Conservation (phyloP, 92 coral and sea anemone species). For the Palythoa caribaeorum region DNA sequence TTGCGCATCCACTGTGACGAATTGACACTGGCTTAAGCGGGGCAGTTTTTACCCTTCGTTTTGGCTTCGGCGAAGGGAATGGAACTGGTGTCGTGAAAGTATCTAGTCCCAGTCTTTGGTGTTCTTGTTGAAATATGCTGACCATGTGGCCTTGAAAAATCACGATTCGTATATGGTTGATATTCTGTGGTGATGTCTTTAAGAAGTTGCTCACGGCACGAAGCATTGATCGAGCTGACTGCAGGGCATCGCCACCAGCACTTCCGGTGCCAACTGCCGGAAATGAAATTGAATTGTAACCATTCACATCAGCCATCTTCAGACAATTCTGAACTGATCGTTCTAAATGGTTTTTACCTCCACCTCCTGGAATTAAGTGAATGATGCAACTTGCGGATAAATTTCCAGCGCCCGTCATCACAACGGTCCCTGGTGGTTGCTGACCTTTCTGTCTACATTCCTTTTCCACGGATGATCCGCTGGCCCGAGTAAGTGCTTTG, state of each 20-base stretch:
- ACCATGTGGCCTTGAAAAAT: slow-evolving; percentile 63
- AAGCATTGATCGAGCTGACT: slow-evolving; percentile 67
- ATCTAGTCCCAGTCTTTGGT: too few relatives aligned
- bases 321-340: slow-evolving; percentile 56
- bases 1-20: slow-evolving; percentile 2
- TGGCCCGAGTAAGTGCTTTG: slow-evolving; percentile 58
- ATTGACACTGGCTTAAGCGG: background rate
- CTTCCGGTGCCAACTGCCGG: slow-evolving; percentile 81
- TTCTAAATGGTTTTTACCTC: slow-evolving; percentile 42
- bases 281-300: too few relatives aligned
- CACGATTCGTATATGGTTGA: slow-evolving; percentile 67
- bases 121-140: slow-evolving; percentile 63
- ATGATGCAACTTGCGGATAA: slow-evolving; percentile 44
- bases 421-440: slow-evolving; percentile 67
- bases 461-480: slow-evolving; percentile 57
- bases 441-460: slow-evolving; percentile 61
- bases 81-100: background rate
- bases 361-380: slow-evolving; percentile 57
- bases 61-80: background rate
- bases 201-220: slow-evolving; percentile 57
- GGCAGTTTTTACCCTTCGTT: background rate
- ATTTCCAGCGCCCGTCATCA: slow-evolving; percentile 68
- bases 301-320: too few relatives aligned
- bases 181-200: slow-evolving; percentile 31
- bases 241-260: slow-evolving; percentile 39